Percentiles rank a stretch among this genome's conserved stretches.
These are phyloP conservation scores for Cydia amplana DNA, from an alignment of 1,140 invertebrate species.

Conservation along the genomic window DNA sequence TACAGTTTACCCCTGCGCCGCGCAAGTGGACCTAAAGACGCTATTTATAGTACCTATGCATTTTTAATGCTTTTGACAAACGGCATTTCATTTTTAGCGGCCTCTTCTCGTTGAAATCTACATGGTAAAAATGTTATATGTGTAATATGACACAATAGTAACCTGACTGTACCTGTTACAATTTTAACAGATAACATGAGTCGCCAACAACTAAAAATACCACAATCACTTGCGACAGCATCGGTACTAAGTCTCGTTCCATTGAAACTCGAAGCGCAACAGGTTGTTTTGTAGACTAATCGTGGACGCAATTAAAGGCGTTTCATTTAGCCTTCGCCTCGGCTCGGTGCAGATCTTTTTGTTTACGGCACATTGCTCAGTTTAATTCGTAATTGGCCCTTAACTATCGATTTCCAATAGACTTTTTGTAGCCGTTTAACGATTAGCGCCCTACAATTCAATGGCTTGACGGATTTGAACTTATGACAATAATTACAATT, in stretches of 20 bases:
- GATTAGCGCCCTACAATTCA: too few species aligned
- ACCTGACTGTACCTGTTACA: background rate
- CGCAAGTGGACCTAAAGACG: too few species aligned
- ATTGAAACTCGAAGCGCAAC: slow-evolving; percentile 47
- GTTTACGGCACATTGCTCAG: slow-evolving; percentile 47
- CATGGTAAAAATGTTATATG: background rate
- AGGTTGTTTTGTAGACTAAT: slow-evolving; percentile 64
- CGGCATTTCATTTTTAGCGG: background rate
- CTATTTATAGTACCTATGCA: too few species aligned
- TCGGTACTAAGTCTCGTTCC: slow-evolving; percentile 31
- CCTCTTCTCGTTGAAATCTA: background rate
- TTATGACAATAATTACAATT: too few species aligned
- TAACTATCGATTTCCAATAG: slow-evolving; percentile 34
- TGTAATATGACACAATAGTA: too few species aligned
- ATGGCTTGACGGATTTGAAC: too few species aligned
- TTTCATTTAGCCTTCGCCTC: slow-evolving; percentile 54
- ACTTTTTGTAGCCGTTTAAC: background rate
- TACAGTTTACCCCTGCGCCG: too few species aligned
- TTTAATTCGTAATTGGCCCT: slow-evolving; percentile 48
- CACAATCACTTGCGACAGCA: background rate
- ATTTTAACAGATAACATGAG: background rate
- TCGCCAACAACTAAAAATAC: background rate
- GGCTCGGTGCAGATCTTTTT: slow-evolving; percentile 49
- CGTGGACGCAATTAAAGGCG: slow-evolving; percentile 58
- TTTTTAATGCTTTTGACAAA: too few species aligned